Base-by-base conservation (phyloP, 2,113 vertebrate genomes). In the Eurystomus gularis region DNA sequence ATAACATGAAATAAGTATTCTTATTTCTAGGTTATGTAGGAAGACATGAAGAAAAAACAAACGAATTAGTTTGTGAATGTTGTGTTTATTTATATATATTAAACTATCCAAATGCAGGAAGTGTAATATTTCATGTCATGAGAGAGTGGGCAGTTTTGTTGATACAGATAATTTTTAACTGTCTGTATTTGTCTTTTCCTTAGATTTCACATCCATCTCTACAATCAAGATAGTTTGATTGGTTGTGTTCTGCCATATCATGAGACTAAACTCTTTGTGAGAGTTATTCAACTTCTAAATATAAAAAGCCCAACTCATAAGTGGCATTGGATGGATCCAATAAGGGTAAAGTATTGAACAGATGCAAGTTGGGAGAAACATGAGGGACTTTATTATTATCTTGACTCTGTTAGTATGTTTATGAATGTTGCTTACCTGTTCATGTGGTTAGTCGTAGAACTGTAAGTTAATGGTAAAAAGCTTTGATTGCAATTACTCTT, bases 181-280 rank as follows among this genome's bases (percentile, higher is more conserved):
- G 4, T 71, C 6, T 44, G 1, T 66, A 1, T 66, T 3, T 94
- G 11, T 42, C 72, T 70, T 23, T 77, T 33, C 46, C 3, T 52
- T 95, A 99, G 99, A 77, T 99, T 99, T 97, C 99, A 99, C 90
- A 98, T 99, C 62, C 99, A 99, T 79, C 98, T 99, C 85, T 99
- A 99, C 77, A 99, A 99, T 93, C 80, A 96, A 19, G 99, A 99
- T 88, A 98, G 98, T 93, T 98, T 99, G 95, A 97, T 99, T 80
- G 98, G 98, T 82, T 99, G 99, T 77, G 98, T 97, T 40, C 97
- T 99, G 58, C 99, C 99, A 0, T 99, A 99, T 94, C 99, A 99
- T 11, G 98, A 99, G 96, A 99, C 99, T 64, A 99, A 99, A 90
- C 75, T 99, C 49, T 99, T 99, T 96, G 99, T 99, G 65, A 95